Conservation (phyloP, 1,140 invertebrate genomes). For the Holotrichia oblita region DNA sequence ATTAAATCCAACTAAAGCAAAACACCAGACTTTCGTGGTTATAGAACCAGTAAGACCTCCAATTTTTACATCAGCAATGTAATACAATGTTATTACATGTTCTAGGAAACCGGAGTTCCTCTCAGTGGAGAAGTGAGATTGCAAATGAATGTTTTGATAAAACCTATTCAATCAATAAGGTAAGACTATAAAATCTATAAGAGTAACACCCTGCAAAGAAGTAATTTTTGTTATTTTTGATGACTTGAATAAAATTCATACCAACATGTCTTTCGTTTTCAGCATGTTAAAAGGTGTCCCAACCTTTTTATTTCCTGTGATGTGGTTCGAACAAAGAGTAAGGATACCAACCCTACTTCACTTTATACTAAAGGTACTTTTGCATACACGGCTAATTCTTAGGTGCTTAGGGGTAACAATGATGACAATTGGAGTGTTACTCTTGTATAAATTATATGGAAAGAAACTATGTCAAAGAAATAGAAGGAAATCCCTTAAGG, state of each 20-base stretch:
- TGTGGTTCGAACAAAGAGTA: conserved; percentile 80
- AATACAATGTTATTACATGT: background rate
- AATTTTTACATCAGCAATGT: background rate
- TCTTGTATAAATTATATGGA: background rate
- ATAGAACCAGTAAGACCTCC: conserved; percentile 71
- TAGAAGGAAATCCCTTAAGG: background rate
- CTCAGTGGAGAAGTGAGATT: background rate
- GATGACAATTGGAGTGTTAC: background rate
- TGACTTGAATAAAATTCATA: no score
- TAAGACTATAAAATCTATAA: background rate
- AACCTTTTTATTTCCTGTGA: conserved; percentile 75
- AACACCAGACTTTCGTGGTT: conserved; percentile 75
- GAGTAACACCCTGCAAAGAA: no score
- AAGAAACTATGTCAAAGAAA: background rate
- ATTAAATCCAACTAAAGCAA: conserved; percentile 59
- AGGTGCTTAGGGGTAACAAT: background rate
- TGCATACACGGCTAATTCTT: background rate
- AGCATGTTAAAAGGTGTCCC: conserved; percentile 74
- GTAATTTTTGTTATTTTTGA: no score
- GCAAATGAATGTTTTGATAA: background rate
- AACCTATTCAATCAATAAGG: conserved; percentile 33
- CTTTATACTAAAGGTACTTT: background rate
- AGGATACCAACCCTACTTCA: conserved; percentile 57
- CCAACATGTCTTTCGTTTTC: conserved; percentile 48
- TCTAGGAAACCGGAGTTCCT: background rate